These are phyloP conservation scores for Aurelia sp. DNA, from an alignment of 30 jellyfish, hydroid and myxozoan genomes.

Conservation along the genomic window DNA sequence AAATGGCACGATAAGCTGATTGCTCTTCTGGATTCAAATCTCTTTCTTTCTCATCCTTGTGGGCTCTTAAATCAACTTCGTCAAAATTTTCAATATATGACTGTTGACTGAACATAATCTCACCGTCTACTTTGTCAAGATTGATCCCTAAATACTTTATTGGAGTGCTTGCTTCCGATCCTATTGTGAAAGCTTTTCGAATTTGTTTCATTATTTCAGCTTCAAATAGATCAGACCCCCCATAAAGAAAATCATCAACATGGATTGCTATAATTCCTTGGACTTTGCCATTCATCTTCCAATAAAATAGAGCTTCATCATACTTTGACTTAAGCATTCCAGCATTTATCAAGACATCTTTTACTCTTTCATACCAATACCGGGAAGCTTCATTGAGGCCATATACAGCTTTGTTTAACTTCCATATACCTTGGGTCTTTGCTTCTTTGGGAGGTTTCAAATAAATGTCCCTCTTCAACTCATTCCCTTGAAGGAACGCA, in stretches of 20 bases:
- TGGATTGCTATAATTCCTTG: constrained; percentile 23
- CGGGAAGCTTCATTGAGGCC: constrained; percentile 54
- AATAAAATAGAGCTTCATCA: constrained; percentile 21
- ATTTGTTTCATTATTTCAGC: constrained; percentile 1
- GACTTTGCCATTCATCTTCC: no score
- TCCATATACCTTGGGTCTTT: constrained; percentile 33
- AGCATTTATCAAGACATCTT: constrained; percentile 24
- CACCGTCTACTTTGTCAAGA: constrained; percentile 3
- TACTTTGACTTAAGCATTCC: constrained; percentile 40
- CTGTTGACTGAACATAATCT: constrained; percentile 28
- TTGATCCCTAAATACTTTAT: constrained; percentile 15
- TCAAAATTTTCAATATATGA: constrained; percentile 33
- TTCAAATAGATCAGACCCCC: constrained; percentile 26
- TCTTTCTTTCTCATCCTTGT: constrained; percentile 31
- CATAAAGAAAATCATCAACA: constrained; percentile 22
- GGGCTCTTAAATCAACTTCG: constrained; percentile 17
- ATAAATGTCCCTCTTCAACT: constrained; percentile 22
- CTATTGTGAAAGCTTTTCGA: constrained; percentile 2
- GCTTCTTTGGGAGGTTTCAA: constrained; percentile 52
- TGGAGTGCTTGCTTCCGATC: background rate
- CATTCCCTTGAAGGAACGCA: constrained; percentile 57
- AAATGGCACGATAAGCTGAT: background rate
- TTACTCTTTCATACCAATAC: constrained; percentile 4
- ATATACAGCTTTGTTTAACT: constrained; percentile 41
- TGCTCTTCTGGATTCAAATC: constrained; percentile 21